phyloP scores from a whole-genome alignment of 2,113 vertebrate species.

The Ramphastos sulfuratus region DNA sequence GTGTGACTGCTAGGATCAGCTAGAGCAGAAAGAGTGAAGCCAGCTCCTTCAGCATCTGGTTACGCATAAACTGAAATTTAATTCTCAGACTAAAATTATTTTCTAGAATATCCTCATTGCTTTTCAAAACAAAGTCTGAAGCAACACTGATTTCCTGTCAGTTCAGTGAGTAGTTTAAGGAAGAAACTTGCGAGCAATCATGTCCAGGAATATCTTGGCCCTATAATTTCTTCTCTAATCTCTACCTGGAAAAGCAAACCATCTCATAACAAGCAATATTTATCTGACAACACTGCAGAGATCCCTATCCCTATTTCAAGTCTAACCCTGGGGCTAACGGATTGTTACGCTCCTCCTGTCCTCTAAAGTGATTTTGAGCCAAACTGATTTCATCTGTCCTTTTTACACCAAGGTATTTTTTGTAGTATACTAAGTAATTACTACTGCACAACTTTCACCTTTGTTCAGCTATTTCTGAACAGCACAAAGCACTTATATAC shows the following conservation, averaged over 20 bases:
- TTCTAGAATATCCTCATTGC: neutral
- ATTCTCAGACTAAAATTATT: neutral
- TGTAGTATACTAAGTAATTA: neutral
- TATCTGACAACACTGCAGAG: constrained; percentile 45
- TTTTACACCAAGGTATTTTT: neutral
- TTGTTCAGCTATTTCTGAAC: neutral
- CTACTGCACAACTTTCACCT: neutral
- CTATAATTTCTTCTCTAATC: constrained; percentile 34
- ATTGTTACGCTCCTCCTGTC: constrained; percentile 28
- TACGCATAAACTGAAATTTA: neutral
- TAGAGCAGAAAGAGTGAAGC: neutral
- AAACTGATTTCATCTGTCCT: neutral
- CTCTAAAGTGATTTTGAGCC: constrained; percentile 5
- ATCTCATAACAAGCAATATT: constrained; percentile 29
- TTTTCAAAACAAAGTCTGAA: constrained; percentile 11
- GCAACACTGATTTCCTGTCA: neutral
- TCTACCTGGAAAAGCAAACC: constrained; percentile 37
- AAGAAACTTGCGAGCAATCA: constrained; percentile 19
- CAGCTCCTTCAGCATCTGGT: constrained; percentile 12
- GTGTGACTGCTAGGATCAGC: neutral
- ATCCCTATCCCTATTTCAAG: neutral
- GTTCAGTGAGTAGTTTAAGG: neutral
- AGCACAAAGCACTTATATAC: neutral
- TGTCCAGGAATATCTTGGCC: constrained; percentile 11
- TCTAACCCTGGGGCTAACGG: constrained; percentile 20